phyloP scores from a whole-genome alignment of 2,113 vertebrate genomes.

The Erythrocercus mccallii region DNA sequence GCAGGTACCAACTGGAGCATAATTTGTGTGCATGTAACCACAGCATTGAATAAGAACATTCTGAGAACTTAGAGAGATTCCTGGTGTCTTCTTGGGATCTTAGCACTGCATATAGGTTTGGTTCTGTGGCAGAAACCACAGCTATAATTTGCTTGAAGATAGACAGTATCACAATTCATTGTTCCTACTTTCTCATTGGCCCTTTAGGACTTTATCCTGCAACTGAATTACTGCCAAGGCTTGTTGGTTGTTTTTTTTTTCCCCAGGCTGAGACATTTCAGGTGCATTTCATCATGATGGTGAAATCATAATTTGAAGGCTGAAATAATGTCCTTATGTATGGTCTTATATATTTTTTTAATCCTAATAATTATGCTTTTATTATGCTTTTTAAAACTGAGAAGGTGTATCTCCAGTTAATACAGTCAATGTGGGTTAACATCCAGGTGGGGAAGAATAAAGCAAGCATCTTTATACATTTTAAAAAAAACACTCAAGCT shows the following conservation, averaged over 20 bases:
- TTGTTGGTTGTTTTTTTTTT: background rate
- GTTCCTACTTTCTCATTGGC: background rate
- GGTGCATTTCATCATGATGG: background rate
- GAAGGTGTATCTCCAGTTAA: accelerated
- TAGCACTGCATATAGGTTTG: background rate
- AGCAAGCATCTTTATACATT: background rate
- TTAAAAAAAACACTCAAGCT: background rate
- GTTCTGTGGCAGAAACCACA: background rate
- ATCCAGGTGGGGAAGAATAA: background rate
- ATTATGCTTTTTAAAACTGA: background rate
- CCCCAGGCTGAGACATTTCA: background rate
- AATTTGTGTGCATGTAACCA: background rate
- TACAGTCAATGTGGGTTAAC: background rate
- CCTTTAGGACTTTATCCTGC: background rate
- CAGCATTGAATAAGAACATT: background rate
- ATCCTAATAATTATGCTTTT: background rate
- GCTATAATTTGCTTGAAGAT: background rate
- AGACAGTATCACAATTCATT: background rate
- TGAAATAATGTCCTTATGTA: background rate
- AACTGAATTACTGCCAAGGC: background rate
- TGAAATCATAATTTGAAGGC: background rate
- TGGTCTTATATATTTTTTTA: background rate
- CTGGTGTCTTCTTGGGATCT: background rate
- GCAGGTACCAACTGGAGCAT: slow-evolving; percentile 75
- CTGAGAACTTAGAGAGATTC: background rate